Conservation (phyloP, 2,113 vertebrate species). For the Pedionomus torquatus region DNA sequence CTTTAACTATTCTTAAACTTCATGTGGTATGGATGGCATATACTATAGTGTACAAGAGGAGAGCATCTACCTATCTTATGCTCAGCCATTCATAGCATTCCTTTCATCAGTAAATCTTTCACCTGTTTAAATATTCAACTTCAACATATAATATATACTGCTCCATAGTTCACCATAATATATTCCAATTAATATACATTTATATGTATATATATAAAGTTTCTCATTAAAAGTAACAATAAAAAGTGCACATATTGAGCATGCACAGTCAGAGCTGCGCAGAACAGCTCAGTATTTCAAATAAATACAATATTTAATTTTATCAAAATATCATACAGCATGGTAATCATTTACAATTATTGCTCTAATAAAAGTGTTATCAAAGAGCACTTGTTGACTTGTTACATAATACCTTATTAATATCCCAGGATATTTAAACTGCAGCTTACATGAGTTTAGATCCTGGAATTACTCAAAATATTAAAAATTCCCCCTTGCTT, state of each 20-base stretch:
- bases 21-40: constrained; percentile 70
- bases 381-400: constrained; percentile 81
- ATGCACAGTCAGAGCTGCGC: constrained; percentile 77
- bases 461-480: constrained; percentile 67
- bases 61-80: constrained; percentile 51
- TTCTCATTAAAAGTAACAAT: constrained; percentile 76
- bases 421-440: constrained; percentile 74
- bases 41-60: constrained; percentile 73
- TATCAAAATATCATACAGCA: constrained; percentile 84
- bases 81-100: constrained; percentile 66
- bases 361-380: constrained; percentile 83
- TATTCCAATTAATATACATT: constrained; percentile 70
- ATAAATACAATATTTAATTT: constrained; percentile 81
- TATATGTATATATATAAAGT: constrained; percentile 71
- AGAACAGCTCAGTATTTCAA: constrained; percentile 81
- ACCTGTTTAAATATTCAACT: constrained; percentile 60
- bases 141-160: constrained; percentile 74
- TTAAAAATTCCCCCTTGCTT: constrained; percentile 51
- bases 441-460: constrained; percentile 55
- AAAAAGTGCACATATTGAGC: constrained; percentile 85
- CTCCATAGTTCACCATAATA: constrained; percentile 78
- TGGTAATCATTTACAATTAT: constrained; percentile 85
- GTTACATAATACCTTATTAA: constrained; percentile 70
- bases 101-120: constrained; percentile 62
- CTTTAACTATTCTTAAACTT: constrained; percentile 49